phyloP scores from a whole-genome alignment of 2,113 vertebrate species.

The Apodemus sylvaticus region DNA sequence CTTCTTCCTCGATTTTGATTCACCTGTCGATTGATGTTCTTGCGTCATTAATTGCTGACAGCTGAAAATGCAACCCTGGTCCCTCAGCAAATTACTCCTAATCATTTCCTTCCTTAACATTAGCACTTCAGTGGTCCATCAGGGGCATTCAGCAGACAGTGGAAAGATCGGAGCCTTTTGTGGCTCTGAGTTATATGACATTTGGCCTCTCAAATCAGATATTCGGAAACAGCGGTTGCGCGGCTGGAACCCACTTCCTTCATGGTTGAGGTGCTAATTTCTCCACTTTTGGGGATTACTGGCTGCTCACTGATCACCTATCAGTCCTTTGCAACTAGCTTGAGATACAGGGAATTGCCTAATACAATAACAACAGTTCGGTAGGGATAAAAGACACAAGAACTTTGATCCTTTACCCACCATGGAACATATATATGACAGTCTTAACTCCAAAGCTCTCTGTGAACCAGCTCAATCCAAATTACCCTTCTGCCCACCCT shows the following conservation, averaged over 20 bases:
- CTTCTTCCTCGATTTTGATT: conserved; percentile 83
- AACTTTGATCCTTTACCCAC: not conserved
- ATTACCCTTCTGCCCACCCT: not conserved
- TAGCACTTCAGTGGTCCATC: conserved; percentile 68
- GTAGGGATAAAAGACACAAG: not conserved
- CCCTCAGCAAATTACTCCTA: conserved; percentile 85
- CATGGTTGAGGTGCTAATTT: not conserved
- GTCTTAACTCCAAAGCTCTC: not conserved
- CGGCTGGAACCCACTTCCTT: not conserved
- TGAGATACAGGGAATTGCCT: not conserved
- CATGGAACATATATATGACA: not conserved
- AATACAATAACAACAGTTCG: not conserved
- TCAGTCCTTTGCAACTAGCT: not conserved
- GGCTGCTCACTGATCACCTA: not conserved
- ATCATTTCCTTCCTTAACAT: conserved; percentile 85
- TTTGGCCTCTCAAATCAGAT: not conserved
- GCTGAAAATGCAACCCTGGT: conserved; percentile 80
- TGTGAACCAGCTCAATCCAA: not conserved
- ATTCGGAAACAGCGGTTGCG: not conserved
- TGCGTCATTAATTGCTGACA: conserved; percentile 88
- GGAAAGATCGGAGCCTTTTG: conserved; percentile 53
- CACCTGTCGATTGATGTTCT: conserved; percentile 86
- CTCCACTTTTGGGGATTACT: not conserved
- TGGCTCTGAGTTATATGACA: not conserved
- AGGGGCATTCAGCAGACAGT: conserved; percentile 36